phyloP scores from a whole-genome alignment of 2,113 vertebrate species.

The Cephalophus harveyi region DNA sequence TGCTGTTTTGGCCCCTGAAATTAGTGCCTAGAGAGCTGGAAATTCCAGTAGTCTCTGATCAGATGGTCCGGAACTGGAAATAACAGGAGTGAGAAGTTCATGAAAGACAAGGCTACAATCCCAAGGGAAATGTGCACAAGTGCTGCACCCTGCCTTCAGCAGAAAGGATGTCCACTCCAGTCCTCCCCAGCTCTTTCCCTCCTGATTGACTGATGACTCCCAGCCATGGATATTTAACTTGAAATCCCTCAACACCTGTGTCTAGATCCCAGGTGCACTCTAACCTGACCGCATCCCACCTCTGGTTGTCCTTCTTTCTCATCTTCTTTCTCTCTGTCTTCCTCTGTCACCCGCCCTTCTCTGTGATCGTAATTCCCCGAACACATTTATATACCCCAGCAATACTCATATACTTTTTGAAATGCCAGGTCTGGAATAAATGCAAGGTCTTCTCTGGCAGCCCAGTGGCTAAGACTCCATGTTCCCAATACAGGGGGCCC shows the following conservation, averaged over 20 bases:
- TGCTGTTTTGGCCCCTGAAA: conserved; percentile 68
- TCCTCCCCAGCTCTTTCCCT: background rate
- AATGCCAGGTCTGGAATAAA: background rate
- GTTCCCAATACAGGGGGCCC: background rate
- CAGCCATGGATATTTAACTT: background rate
- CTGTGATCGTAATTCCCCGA: background rate
- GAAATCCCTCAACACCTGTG: background rate
- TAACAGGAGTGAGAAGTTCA: conserved; percentile 74
- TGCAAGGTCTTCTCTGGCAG: background rate
- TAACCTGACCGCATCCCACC: fast-evolving
- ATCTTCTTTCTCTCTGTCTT: background rate
- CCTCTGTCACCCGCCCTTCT: background rate
- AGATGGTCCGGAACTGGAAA: conserved; percentile 67
- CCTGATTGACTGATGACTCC: background rate
- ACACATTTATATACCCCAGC: background rate
- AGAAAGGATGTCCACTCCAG: background rate
- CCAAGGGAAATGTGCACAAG: conserved; percentile 17
- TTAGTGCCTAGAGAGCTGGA: conserved; percentile 71
- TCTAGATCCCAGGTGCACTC: background rate
- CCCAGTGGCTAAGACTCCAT: background rate
- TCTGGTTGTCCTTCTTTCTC: background rate
- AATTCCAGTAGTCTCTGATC: conserved; percentile 70
- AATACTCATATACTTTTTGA: background rate
- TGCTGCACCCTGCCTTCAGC: background rate
- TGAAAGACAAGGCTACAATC: conserved; percentile 60